phyloP scores from a whole-genome alignment of 2,113 vertebrate species.

The Caretta caretta region DNA sequence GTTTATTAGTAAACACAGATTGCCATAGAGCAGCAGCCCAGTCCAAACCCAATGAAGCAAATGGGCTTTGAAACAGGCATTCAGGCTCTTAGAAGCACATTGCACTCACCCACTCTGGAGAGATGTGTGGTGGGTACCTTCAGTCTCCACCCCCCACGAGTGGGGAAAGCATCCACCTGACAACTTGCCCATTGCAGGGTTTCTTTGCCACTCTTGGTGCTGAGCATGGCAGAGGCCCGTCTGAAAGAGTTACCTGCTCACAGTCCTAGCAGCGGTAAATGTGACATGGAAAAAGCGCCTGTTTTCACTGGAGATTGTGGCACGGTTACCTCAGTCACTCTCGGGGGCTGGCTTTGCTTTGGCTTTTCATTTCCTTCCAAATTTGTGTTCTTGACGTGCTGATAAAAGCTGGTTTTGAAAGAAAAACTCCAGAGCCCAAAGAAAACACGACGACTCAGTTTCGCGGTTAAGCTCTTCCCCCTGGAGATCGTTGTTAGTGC shows the following conservation, averaged over 20 bases:
- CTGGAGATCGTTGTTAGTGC: neutral
- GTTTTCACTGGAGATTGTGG: neutral
- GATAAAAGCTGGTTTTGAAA: neutral
- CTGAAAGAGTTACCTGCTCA: neutral
- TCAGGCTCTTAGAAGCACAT: neutral
- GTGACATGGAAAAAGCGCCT: neutral
- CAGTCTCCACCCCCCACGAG: neutral
- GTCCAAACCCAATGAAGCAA: neutral
- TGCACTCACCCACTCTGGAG: neutral
- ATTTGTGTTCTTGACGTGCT: neutral
- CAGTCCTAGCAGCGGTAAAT: neutral
- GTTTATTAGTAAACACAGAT: neutral
- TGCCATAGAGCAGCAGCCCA: neutral
- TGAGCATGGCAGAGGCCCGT: neutral
- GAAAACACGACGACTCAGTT: neutral
- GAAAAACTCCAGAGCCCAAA: neutral
- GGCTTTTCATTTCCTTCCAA: neutral
- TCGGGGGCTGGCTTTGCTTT: neutral
- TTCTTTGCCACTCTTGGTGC: neutral
- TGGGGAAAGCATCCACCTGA: neutral
- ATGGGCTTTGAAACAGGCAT: neutral
- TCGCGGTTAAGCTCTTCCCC: neutral
- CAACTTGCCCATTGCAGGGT: neutral
- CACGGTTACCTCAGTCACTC: neutral
- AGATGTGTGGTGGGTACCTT: neutral